A percentile compares a stretch with the other conserved stretches of the same genome.
Conservation (phyloP, 2,113 vertebrate species). For the Dunckerocampus dactyliophorus region DNA sequence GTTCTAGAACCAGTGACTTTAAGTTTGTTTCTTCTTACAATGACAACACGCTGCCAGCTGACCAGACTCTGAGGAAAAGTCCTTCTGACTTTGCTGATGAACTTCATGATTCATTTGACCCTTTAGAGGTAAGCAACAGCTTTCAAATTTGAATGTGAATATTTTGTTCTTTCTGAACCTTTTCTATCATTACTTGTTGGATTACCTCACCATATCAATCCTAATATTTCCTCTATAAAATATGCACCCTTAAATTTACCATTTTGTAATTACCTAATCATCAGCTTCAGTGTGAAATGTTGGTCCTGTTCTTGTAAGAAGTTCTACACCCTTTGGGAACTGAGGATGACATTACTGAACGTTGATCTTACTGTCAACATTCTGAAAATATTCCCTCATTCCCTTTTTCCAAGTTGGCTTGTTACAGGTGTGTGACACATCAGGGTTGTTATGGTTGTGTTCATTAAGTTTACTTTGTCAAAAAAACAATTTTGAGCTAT, state of each 20-base stretch:
- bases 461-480: background rate
- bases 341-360: background rate
- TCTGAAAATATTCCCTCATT: background rate
- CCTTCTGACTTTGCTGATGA: constrained; percentile 32
- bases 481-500: no score
- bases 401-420: background rate
- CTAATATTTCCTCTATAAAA: background rate
- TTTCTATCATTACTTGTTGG: background rate
- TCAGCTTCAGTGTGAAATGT: background rate
- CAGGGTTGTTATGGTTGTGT: background rate
- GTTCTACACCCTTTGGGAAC: background rate
- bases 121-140: constrained; percentile 2
- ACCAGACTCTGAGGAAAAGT: constrained; percentile 39
- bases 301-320: background rate
- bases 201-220: background rate
- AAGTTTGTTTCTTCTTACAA: constrained; percentile 55
- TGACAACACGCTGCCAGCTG: constrained; percentile 48
- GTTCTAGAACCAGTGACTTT: constrained; percentile 56
- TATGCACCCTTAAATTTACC: background rate
- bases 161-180: background rate
- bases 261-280: background rate
- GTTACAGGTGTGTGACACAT: background rate
- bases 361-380: background rate
- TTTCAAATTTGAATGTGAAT: background rate
- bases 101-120: constrained; percentile 15